phyloP scores from a whole-genome alignment of 53 echinoderm and acorn worm genomes.

The Echinometra lucunter region DNA sequence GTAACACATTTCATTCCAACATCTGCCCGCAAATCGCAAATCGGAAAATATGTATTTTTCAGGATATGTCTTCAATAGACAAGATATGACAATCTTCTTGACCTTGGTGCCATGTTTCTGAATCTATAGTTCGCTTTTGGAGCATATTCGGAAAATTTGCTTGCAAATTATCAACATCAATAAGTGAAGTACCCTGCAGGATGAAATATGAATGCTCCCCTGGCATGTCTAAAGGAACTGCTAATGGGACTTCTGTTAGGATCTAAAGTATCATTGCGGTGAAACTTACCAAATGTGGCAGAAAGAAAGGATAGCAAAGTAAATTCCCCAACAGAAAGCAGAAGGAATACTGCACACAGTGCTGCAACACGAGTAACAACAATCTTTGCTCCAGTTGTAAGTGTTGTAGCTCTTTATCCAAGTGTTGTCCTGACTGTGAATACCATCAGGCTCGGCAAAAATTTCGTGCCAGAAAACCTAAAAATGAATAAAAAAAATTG shows the following conservation, averaged over 20 bases:
- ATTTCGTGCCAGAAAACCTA: constrained; percentile 93
- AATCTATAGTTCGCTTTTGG: too few relatives aligned
- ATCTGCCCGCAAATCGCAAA: not conserved
- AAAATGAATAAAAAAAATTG: not conserved
- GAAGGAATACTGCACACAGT: constrained; percentile 85
- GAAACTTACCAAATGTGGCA: constrained; percentile 91
- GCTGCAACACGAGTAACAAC: constrained; percentile 86
- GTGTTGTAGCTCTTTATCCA: constrained; percentile 87
- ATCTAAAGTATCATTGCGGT: not conserved
- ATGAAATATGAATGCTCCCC: too few relatives aligned
- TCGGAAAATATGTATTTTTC: too few relatives aligned
- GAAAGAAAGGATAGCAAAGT: constrained; percentile 93
- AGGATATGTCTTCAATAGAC: too few relatives aligned
- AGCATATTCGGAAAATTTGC: too few relatives aligned
- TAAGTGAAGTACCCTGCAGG: too few relatives aligned
- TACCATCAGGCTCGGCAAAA: constrained; percentile 92
- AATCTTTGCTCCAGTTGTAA: constrained; percentile 84
- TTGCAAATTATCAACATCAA: too few relatives aligned
- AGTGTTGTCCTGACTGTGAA: constrained; percentile 83
- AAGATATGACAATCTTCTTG: too few relatives aligned
- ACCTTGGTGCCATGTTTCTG: too few relatives aligned
- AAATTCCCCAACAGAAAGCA: constrained; percentile 91
- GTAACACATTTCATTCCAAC: too few relatives aligned
- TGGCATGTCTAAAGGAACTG: too few relatives aligned
- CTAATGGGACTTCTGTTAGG: not conserved